Base-by-base conservation (phyloP, 2,888 invertebrate genomes). In the Erebia palarica region DNA sequence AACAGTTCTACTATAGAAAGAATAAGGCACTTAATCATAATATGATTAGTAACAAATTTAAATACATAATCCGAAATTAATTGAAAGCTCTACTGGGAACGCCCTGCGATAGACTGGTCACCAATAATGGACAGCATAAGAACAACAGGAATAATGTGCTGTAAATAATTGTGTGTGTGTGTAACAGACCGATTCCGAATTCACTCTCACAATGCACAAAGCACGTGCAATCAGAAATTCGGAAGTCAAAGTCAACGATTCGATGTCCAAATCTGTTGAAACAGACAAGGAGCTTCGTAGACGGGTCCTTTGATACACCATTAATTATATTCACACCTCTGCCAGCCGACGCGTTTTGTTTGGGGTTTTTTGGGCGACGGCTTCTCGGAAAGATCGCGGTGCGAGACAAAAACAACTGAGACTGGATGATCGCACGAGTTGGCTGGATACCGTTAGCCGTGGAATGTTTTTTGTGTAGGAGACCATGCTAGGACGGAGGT, bases 281-380 rank as follows among this genome's bases (percentile, higher is more conserved):
- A 42, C 42, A 65, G 65, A 69, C 69, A 49, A 65, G 67, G 16
- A 57, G 69, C 63, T 13, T 27, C 16, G 64, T 51, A 61, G 71
- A 80, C 82, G 81, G 76, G 74, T 77, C 84, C 84, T 90, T 91
- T 91, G 90, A 91, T 88, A 84, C 79, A 83, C 86, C 88, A 91
- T 92, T 89, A 89, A 91, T 92, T 92, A 91, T 85, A 89, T 92
- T 92, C 90, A 92, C 92, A 92, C 92, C 92, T 92, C 83, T 78
- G 85, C 80, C 81, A 84, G 80, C 77, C 81, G 78, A 76, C 77
- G 78, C 36, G 79, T 78, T 78, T 76, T 77, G 78, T 79, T 75
- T 75, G 70, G 75, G 77, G 77, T 78, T 81, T 87, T 85, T 84
- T 79, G 80, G 78, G 82, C 82, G 87, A 86, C 88, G 86, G 69